Percentiles rank a stretch among this genome's conserved stretches.
These are phyloP conservation scores for Drosophila recens DNA, from an alignment of 2,888 invertebrate species.

Conservation along the genomic window DNA sequence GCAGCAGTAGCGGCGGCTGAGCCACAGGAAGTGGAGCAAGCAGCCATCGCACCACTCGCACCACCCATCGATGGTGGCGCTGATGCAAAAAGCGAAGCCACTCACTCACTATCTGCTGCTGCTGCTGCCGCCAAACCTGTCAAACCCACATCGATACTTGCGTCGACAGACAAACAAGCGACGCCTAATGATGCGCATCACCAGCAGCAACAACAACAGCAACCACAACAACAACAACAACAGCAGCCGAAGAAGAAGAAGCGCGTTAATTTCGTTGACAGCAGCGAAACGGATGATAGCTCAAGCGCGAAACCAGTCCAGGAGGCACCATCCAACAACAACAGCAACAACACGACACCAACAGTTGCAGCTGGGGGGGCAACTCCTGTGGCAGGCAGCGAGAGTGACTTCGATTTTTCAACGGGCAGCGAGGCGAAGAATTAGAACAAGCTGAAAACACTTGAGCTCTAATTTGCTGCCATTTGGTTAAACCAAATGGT, in stretches of 20 bases:
- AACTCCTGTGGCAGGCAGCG: constrained; percentile 68
- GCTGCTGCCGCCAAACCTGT: constrained; percentile 49
- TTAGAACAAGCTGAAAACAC: constrained; percentile 74
- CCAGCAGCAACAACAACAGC: constrained; percentile 67
- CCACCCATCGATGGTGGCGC: constrained; percentile 6
- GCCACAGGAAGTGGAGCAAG: constrained; percentile 60
- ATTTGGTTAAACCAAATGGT: constrained; percentile 72
- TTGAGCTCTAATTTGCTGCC: constrained; percentile 76
- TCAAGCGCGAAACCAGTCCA: constrained; percentile 73
- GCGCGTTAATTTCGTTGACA: constrained; percentile 85
- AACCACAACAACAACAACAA: constrained; percentile 57
- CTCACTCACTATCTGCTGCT: constrained; percentile 22
- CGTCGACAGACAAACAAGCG: constrained; percentile 75
- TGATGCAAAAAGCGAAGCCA: constrained; percentile 44
- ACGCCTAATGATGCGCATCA: constrained; percentile 81
- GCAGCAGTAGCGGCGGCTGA: constrained; percentile 19
- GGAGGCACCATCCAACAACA: constrained; percentile 38
- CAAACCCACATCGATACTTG: constrained; percentile 81
- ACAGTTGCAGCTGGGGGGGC: constrained; percentile 25
- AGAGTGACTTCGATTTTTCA: constrained; percentile 85
- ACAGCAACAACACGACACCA: constrained; percentile 17
- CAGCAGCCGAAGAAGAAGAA: constrained; percentile 84
- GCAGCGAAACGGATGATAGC: constrained; percentile 85
- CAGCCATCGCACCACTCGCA: constrained; percentile 4
- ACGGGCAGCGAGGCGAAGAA: constrained; percentile 79